Base-by-base conservation (phyloP, 64 coral and sea anemone genomes). In the Cladopsammia gracilis region DNA sequence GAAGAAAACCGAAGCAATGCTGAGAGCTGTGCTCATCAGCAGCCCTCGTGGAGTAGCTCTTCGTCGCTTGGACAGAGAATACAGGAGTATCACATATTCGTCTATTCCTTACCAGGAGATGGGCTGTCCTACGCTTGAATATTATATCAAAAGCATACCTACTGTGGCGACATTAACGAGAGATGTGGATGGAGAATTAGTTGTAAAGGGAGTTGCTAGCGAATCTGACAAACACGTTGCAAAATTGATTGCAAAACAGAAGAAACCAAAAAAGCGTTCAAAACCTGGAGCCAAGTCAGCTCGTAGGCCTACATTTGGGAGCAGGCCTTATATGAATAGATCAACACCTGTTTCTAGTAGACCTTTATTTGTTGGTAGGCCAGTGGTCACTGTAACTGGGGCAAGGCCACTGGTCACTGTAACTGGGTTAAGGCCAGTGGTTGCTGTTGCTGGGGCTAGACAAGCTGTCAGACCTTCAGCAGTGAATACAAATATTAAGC, bases 1-100 rank as follows among this genome's bases (percentile, higher is more conserved):
- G 70, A 91, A 91, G 54, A 96, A 99, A 67, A 99, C 98, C 5
- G 94, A 91, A 62, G 90, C 88, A 5, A 91, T 96, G 94, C 59
- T 99, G 2, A 68, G 98, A 58, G 91, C 98, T 71, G 98, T 99
- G n/a, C 89, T 99, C 14, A 86, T 99, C 9, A 99, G 94, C 89
- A 92, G 91, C 49, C 83, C 94, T 78, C 83, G 91, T 66, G 98
- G 98, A 13, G 76, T 99, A 19, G 76, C 88, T 6, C 76, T 99
- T 18, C 54, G 90, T 0, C 45, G 77, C 18, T 51, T 99, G 0
- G 83, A 94, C 67, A 94, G 47, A 47, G 94, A 99, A 11, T 99
- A 96, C 66, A 72, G 47, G 48, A 81, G 58, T 13, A 87, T 99
- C 10, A 94, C 94, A 5, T 93, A 57, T 49, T 86, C 85, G 15